Evolutionary conservation across 2,888 invertebrate genomes (phyloP).

Genomic region (Sceliomorpha sp.): DNA sequence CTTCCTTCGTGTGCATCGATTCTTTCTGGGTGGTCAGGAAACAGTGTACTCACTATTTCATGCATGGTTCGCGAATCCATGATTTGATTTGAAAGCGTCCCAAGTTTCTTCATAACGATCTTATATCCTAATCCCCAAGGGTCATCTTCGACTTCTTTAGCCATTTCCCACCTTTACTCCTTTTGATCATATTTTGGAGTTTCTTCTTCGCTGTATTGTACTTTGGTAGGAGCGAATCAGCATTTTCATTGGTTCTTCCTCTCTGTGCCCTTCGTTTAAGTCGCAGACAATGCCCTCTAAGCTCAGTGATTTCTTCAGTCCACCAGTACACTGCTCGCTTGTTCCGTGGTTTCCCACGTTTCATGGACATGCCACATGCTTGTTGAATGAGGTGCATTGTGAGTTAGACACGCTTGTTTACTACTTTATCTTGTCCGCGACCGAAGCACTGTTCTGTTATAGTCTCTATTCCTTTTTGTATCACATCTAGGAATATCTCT

Average conservation of each 20-base stretch:
- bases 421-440: no score
- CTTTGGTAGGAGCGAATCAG: not conserved
- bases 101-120: conserved; percentile 42
- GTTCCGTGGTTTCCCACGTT: not conserved
- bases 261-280: conserved; percentile 33
- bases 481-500: conserved; percentile 16
- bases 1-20: not conserved
- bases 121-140: conserved; percentile 58
- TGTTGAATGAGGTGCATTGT: conserved; percentile 7
- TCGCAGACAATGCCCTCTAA: conserved; percentile 40
- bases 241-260: conserved; percentile 13
- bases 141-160: conserved; percentile 26
- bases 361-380: conserved; percentile 37
- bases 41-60: conserved; percentile 32
- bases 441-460: no score
- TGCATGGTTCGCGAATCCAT: conserved; percentile 8
- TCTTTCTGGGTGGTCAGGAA: conserved; percentile 30
- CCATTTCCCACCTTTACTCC: conserved; percentile 53
- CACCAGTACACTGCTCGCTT: conserved; percentile 56
- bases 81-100: not conserved
- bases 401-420: not conserved
- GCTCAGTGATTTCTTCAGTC: conserved; percentile 55
- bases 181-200: conserved; percentile 14
- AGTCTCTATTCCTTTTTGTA: no score
- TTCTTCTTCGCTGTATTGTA: conserved; percentile 23